Base-by-base conservation (phyloP, 2,113 vertebrate genomes). In the Actenoides lindsayi region DNA sequence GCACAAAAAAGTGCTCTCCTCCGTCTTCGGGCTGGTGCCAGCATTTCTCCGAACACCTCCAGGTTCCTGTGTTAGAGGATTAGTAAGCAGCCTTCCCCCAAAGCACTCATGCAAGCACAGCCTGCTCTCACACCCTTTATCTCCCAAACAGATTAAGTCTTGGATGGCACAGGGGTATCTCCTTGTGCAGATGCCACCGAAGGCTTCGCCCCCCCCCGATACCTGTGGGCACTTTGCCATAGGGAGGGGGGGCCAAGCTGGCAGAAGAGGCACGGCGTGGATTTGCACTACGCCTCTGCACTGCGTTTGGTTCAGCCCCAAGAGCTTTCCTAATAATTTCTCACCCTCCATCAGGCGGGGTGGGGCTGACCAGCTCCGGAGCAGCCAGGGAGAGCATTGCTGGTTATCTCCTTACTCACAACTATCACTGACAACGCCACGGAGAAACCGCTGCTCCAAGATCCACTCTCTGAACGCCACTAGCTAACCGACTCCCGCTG, bases 221-320 rank as follows among this genome's bases (percentile, higher is more conserved):
- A 11, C 16, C 48, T 10, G n/a, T 5, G 27, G 1, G 30, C 3
- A 4, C 76, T 18, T 24, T 8, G 33, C 90, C 0, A 17, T 31
- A 5, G 54, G 42, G 24, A 57, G 12, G 31, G 30, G 12, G 46
- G 50, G 16, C 35, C 21, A 3, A 11, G 37, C 70, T 35, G 39
- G 2, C 35, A 5, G 48, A 17, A 1, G 25, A 74, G 28, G 37
- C 4, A 17, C 25, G 4, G 2, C 19, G 18, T 1, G 19, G 68
- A 28, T 28, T 28, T 33, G 37, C 11, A 7, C n/a, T 1, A 10
- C 0, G 14, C 8, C 2, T 1, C 1, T 8, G 11, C 17, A 28
- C 1, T 3, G 14, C 6, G 8, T 41, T 65, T 27, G n/a, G 2
- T 44, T 51, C 11, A 17, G 19, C 11, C 5, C 4, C 21, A 24